Evolutionary conservation across 2,113 vertebrate genomes (phyloP).

Genomic region (Atractosteus spatula): DNA sequence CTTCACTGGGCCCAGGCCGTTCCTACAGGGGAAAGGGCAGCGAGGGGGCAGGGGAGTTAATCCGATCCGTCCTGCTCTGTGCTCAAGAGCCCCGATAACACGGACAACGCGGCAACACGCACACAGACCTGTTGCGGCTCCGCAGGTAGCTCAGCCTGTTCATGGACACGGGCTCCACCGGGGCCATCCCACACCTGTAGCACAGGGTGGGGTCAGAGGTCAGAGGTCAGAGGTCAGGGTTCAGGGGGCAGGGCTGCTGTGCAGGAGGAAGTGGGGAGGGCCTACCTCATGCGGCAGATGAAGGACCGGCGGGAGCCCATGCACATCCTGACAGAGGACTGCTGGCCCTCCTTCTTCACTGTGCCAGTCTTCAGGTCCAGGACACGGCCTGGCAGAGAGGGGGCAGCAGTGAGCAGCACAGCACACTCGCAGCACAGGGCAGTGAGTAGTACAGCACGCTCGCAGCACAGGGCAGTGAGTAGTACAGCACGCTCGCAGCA

Average conservation of each 20-base stretch:
- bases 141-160: slow-evolving; percentile 86
- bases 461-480: not conserved
- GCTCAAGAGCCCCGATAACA: no score
- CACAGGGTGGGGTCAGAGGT: not conserved
- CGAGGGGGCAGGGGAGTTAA: no score
- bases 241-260: not conserved
- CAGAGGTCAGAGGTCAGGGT: not conserved
- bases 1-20: slow-evolving; percentile 79
- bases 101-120: no score
- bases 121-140: slow-evolving; percentile 44
- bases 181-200: slow-evolving; percentile 78
- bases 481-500: not conserved
- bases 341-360: slow-evolving; percentile 95
- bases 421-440: not conserved
- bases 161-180: slow-evolving; percentile 79
- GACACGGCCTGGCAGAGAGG: slow-evolving; percentile 74
- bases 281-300: slow-evolving; percentile 96
- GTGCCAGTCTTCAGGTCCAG: slow-evolving; percentile 94
- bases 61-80: no score
- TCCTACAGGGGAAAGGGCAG: slow-evolving; percentile 55
- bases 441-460: not conserved
- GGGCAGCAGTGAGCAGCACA: not conserved
- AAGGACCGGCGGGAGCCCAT: slow-evolving; percentile 94
- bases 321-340: slow-evolving; percentile 89
- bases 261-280: not conserved